Percentiles rank a stretch among this genome's conserved stretches.
Conservation (phyloP, 2,113 vertebrate species). For the Emydura subglobosa region DNA sequence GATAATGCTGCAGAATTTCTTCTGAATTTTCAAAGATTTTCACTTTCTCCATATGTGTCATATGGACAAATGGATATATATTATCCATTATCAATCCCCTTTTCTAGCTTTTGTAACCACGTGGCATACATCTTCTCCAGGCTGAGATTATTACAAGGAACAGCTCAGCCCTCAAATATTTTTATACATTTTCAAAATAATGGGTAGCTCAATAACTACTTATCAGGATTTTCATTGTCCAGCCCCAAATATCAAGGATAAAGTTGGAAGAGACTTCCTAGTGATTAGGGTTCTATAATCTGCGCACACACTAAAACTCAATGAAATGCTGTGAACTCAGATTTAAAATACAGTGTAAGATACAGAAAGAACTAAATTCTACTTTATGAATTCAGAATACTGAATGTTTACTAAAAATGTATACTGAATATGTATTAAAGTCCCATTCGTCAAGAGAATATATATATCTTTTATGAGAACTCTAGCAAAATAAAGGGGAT, state of each 20-base stretch:
- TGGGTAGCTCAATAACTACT: background rate
- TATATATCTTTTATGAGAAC: background rate
- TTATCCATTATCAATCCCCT: background rate
- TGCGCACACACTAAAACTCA: background rate
- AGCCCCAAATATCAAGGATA: background rate
- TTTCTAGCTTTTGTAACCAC: background rate
- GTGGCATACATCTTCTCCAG: background rate
- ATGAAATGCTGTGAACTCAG: background rate
- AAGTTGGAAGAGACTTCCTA: background rate
- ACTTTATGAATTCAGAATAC: background rate
- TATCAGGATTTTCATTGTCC: background rate
- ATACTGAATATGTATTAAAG: background rate
- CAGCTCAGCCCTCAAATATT: background rate
- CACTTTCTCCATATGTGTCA: background rate
- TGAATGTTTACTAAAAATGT: background rate
- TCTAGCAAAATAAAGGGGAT: background rate
- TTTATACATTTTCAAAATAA: background rate
- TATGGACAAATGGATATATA: background rate
- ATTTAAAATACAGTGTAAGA: background rate
- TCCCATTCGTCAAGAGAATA: background rate
- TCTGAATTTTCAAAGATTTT: background rate
- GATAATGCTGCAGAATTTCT: background rate
- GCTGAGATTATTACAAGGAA: background rate
- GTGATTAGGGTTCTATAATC: background rate
- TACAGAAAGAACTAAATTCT: background rate